A percentile compares a stretch with the other conserved stretches of the same genome.
phyloP scores from a whole-genome alignment of 2,888 invertebrate genomes.

The Minunthozetes semirufus region DNA sequence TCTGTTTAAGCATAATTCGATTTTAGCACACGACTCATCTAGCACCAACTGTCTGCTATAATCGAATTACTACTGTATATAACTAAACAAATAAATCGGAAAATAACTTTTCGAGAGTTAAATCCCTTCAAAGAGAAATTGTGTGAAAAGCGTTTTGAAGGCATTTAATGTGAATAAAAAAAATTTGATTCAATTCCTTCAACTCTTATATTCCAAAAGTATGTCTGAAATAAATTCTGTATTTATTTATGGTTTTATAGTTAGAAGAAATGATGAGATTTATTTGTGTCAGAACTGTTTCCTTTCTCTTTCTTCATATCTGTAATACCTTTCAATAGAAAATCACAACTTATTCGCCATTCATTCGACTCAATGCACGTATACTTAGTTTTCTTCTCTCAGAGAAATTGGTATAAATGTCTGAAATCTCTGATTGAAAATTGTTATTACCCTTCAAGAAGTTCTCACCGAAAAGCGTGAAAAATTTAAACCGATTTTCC shows the following conservation, averaged over 20 bases:
- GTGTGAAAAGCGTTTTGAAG: neutral
- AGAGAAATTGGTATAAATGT: neutral
- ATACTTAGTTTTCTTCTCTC: neutral
- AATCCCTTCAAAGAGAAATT: neutral
- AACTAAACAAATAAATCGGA: neutral
- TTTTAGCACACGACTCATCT: no score
- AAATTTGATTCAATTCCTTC: neutral
- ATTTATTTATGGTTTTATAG: neutral
- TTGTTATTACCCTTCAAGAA: slow-evolving; percentile 14
- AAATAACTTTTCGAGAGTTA: neutral
- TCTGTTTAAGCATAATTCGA: no score
- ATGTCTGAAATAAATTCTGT: neutral
- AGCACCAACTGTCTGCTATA: neutral
- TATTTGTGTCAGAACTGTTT: neutral
- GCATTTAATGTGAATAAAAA: neutral
- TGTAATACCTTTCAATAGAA: neutral
- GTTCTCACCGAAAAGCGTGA: neutral
- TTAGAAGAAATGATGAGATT: neutral
- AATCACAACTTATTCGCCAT: slow-evolving; percentile 3
- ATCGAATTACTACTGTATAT: no score
- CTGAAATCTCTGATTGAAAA: slow-evolving; percentile 13
- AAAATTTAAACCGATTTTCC: slow-evolving; percentile 7
- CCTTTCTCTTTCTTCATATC: neutral
- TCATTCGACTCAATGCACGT: slow-evolving; percentile 11
- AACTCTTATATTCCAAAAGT: neutral